Conservation (phyloP, 1,140 invertebrate genomes). For the Trichonephila clavata region DNA sequence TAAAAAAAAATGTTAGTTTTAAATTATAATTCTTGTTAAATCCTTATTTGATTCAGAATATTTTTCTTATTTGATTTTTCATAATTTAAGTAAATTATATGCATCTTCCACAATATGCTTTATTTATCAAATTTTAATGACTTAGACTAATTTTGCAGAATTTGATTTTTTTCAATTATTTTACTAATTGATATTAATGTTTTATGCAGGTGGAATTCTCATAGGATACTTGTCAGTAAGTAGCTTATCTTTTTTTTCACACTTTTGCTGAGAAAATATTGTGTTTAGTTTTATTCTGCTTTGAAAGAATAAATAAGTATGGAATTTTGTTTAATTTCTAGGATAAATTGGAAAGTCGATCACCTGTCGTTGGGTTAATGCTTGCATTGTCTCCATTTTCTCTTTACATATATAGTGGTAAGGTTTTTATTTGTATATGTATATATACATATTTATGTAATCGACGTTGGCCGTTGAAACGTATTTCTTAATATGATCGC, state of each 20-base stretch:
- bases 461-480: too few species aligned
- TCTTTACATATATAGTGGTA: constrained; percentile 65
- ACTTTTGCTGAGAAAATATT: not conserved
- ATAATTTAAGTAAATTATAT: too few species aligned
- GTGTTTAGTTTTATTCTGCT: too few species aligned
- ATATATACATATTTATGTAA: too few species aligned
- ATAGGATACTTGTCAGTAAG: constrained; percentile 72
- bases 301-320: constrained; percentile 78
- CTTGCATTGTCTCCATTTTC: constrained; percentile 47
- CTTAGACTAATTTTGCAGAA: too few species aligned
- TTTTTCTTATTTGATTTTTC: too few species aligned
- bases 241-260: not conserved
- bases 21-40: too few species aligned
- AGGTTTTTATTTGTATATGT: not conserved
- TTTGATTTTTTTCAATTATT: not conserved
- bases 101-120: too few species aligned
- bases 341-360: constrained; percentile 66
- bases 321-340: constrained; percentile 84
- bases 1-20: too few species aligned
- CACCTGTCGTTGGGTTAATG: constrained; percentile 74
- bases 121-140: too few species aligned
- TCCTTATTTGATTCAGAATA: too few species aligned
- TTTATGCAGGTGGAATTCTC: constrained; percentile 57
- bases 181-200: not conserved
- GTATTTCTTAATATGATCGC: too few species aligned